A percentile compares a stretch with the other conserved stretches of the same genome.
Conservation (phyloP, 2,113 vertebrate species). For the Thamnaconus septentrionalis region DNA sequence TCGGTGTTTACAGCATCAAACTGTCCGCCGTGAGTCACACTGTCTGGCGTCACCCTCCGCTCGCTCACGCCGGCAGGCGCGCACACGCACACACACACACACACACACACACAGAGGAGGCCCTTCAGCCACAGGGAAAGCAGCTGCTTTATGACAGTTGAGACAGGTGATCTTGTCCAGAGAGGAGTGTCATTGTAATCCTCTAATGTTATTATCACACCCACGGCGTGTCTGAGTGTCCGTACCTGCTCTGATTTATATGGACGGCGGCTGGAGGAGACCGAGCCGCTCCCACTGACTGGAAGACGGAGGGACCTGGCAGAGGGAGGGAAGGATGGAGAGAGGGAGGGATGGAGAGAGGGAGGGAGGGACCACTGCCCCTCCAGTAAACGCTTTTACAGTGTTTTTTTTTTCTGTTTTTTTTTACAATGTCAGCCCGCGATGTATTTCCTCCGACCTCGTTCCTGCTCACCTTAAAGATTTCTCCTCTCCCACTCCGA, state of each 20-base stretch:
- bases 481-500: conserved; percentile 17
- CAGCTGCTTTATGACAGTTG: conserved; percentile 61
- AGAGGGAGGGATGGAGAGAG: conserved; percentile 7
- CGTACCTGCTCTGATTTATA: conserved; percentile 70
- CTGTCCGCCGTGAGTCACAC: conserved; percentile 5
- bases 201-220: conserved; percentile 75
- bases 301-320: conserved; percentile 15
- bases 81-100: neutral
- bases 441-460: conserved; percentile 55
- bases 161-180: conserved; percentile 68
- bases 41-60: no score
- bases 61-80: neutral
- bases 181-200: conserved; percentile 70
- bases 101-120: conserved; percentile 38
- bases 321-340: conserved; percentile 10
- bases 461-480: conserved; percentile 48
- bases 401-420: conserved; percentile 21
- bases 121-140: conserved; percentile 43
- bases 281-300: conserved; percentile 26
- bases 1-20: conserved; percentile 1
- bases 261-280: conserved; percentile 36
- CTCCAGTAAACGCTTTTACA: conserved; percentile 72
- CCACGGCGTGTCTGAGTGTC: conserved; percentile 64
- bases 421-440: conserved; percentile 63
- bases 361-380: conserved; percentile 16